Evolutionary conservation across 2,113 vertebrate genomes (phyloP).

Genomic region (Cygnus atratus): DNA sequence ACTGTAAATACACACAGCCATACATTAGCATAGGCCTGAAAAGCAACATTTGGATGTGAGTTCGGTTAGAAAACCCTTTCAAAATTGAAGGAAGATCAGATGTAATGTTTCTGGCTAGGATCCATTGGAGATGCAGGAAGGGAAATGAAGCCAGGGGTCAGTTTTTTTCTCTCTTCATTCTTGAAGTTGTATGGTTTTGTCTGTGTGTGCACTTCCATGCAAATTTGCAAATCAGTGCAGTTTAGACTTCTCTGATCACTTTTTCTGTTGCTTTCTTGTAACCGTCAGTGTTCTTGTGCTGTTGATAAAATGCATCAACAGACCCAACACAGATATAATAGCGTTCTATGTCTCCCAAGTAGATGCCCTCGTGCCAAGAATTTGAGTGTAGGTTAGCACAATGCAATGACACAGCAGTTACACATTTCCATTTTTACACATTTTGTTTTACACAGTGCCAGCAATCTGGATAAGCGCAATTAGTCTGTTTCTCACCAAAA

Average conservation of each 20-base stretch:
- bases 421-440: not conserved
- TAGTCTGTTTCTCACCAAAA: slow-evolving; percentile 52
- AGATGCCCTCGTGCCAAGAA: not conserved
- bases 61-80: slow-evolving; percentile 5
- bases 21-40: slow-evolving; percentile 23
- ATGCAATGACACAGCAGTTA: not conserved
- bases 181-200: not conserved
- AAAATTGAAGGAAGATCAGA: slow-evolving; percentile 23
- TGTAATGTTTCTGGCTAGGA: slow-evolving; percentile 6
- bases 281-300: not conserved
- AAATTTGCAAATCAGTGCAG: not conserved
- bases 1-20: slow-evolving; percentile 18
- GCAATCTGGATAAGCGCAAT: slow-evolving; percentile 51
- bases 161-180: not conserved
- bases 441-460: slow-evolving; percentile 47
- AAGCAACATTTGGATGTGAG: not conserved
- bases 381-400: not conserved
- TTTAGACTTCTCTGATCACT: not conserved
- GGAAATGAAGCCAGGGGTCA: not conserved
- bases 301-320: not conserved
- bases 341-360: not conserved
- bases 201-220: not conserved
- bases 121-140: not conserved
- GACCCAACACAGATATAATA: not conserved
- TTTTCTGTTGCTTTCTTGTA: not conserved